Base-by-base conservation (phyloP, 1,140 invertebrate species). In the Semibalanus balanoides region DNA sequence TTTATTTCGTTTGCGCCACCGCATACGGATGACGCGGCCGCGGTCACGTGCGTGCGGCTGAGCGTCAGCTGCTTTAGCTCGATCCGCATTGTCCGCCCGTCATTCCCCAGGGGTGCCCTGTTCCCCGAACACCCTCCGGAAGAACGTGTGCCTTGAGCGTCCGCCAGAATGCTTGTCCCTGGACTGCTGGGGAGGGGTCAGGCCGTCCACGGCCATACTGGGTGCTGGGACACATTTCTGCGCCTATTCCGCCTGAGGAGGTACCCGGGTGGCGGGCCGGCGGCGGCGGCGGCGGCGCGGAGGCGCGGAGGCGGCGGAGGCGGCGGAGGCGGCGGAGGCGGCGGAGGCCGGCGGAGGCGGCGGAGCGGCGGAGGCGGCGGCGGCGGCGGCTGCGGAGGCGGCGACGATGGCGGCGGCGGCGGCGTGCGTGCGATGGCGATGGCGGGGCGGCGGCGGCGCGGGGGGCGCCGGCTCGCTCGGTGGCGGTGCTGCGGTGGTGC, bases 61-160 rank as follows among this genome's bases (percentile, higher is more conserved):
- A 0, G 75, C 40, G 30, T 79, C 69, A 3, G 31, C 31, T n/a
- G 35, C n/a, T n/a, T 79, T 0, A 78, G 31, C 30, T 76, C 78
- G 71, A 74, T 76, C n/a, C 31, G 64, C 74, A 77, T 75, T 3
- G 73, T 25, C 76, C 74, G 30, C 76, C 76, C 1, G 40, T n/a
- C 51, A 75, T 77, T 30, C 70, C 72, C 69, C 74, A 17, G 75
- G 5, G 25, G 35, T 64, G 19, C 29, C 0, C 73, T 69, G 29
- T 1, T 0, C n/a, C 9, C 43, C 40, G 35, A 43, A 74, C 25
- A 51, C 74, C 29, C 19, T 19, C n/a, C 5, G 70, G 70, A 30
- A 72, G 19, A n/a, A n/a, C n/a, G 25, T 5, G 3, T n/a, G 3
- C 29, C 70, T 72, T 11, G 3, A 72, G 19, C 3, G 70, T n/a